Evolutionary conservation across 1,140 invertebrate species (phyloP).

Genomic region (Anoplophora glabripennis): DNA sequence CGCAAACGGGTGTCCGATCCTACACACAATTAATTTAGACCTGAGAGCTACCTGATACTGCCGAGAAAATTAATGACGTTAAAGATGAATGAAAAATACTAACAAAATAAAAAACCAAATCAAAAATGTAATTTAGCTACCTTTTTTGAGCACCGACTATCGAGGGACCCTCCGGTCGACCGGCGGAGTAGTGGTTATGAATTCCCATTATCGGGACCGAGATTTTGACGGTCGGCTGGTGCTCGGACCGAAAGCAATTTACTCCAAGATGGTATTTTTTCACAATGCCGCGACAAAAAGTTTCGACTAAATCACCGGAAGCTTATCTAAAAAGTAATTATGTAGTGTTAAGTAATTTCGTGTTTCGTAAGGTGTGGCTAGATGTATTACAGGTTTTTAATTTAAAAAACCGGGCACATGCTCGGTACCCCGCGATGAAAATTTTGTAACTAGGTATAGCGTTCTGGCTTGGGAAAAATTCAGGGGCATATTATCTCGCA

Average conservation of each 20-base stretch:
- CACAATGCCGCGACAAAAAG: constrained; percentile 17
- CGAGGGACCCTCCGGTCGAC: constrained; percentile 4
- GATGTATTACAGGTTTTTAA: too few species aligned
- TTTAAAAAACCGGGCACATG: too few species aligned
- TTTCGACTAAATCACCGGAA: constrained; percentile 14
- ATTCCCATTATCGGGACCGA: background rate
- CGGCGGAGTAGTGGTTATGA: background rate
- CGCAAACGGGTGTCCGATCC: constrained; percentile 12
- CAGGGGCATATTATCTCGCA: too few species aligned
- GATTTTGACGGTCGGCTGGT: background rate
- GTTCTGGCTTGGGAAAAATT: too few species aligned
- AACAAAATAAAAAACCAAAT: constrained; percentile 26
- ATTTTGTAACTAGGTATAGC: too few species aligned
- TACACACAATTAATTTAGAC: constrained; percentile 16
- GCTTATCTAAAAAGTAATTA: constrained; percentile 16
- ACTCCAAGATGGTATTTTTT: constrained; percentile 19
- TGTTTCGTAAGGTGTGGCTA: too few species aligned
- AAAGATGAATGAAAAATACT: constrained; percentile 25
- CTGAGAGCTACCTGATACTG: constrained; percentile 23
- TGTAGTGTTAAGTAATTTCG: constrained; percentile 15
- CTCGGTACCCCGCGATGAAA: too few species aligned
- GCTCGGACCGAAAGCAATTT: constrained; percentile 10
- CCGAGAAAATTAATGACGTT: constrained; percentile 16
- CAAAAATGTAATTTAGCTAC: constrained; percentile 29
- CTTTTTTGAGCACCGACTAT: constrained; percentile 22